Evolutionary conservation across 92 coral and sea anemone genomes (phyloP).

Genomic region (Zoanthus solanderi): DNA sequence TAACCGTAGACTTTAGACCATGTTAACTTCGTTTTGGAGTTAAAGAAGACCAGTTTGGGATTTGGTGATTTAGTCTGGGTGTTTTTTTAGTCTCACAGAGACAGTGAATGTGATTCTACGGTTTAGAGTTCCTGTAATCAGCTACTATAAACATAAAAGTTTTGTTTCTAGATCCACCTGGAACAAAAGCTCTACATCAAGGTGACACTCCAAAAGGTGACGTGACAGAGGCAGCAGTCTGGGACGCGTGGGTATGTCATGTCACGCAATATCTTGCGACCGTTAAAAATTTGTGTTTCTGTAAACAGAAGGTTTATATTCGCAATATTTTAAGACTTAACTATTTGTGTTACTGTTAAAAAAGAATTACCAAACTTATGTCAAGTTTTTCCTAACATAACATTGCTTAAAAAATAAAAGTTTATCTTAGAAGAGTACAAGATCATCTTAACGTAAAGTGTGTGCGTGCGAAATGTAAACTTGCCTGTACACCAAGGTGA

Average conservation of each 20-base stretch:
- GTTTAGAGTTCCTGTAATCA: background rate
- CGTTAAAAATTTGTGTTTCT: background rate
- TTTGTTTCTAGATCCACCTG: conserved; percentile 57
- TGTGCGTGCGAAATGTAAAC: background rate
- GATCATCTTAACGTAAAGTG: too few species aligned
- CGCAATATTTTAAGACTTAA: too few species aligned
- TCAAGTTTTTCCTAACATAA: too few species aligned
- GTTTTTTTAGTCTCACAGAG: background rate
- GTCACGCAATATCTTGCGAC: conserved; percentile 8
- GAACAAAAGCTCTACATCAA: conserved; percentile 44
- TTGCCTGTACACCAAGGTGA: background rate
- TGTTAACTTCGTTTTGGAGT: too few species aligned
- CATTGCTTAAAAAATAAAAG: too few species aligned
- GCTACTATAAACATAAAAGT: background rate
- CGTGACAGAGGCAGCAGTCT: conserved; percentile 97
- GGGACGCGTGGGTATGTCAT: conserved; percentile 96
- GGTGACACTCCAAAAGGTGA: conserved; percentile 56
- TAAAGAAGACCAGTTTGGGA: too few species aligned
- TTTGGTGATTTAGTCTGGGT: background rate
- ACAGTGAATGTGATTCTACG: background rate
- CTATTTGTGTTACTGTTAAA: too few species aligned
- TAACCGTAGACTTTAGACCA: too few species aligned
- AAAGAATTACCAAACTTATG: too few species aligned
- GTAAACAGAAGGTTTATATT: too few species aligned
- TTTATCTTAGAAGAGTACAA: too few species aligned